Percentiles rank a stretch among this genome's conserved stretches.
These are phyloP conservation scores for Dicyrtomina minuta DNA, from an alignment of 2,888 invertebrate species.

Conservation along the genomic window DNA sequence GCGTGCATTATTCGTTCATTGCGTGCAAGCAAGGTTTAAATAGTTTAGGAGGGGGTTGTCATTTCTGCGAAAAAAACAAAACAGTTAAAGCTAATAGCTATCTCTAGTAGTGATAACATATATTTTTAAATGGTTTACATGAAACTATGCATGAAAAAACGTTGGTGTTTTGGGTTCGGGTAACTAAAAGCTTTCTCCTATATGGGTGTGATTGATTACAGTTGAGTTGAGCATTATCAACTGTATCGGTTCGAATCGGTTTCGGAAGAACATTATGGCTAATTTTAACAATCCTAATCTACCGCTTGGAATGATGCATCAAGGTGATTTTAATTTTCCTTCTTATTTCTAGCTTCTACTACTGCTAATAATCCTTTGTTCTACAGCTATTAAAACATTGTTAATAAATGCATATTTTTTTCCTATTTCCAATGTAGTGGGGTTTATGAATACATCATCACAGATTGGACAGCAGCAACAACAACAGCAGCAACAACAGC, in stretches of 20 bases:
- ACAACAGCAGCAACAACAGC: background rate
- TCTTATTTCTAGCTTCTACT: background rate
- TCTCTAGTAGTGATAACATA: too few relatives aligned
- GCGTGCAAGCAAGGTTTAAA: too few relatives aligned
- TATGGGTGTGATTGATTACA: slow-evolving; percentile 22
- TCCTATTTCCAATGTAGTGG: background rate
- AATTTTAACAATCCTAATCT: slow-evolving; percentile 27
- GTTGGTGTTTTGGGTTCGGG: too few relatives aligned
- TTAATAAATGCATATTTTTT: background rate
- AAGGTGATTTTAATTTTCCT: too few relatives aligned
- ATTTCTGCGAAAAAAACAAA: too few relatives aligned
- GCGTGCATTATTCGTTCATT: too few relatives aligned
- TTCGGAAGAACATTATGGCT: background rate
- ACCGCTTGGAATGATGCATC: slow-evolving; percentile 24
- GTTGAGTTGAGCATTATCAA: slow-evolving; percentile 14
- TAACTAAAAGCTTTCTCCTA: too few relatives aligned
- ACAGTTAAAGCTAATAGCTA: too few relatives aligned
- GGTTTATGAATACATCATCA: slow-evolving; percentile 20
- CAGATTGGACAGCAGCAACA: too few relatives aligned
- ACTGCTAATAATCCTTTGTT: background rate
- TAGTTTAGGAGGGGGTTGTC: too few relatives aligned
- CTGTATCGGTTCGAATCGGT: background rate
- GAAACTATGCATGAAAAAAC: too few relatives aligned
- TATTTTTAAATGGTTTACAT: too few relatives aligned
- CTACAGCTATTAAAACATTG: background rate